Base-by-base conservation (phyloP, 2,113 vertebrate genomes). In the Trinectes maculatus region DNA sequence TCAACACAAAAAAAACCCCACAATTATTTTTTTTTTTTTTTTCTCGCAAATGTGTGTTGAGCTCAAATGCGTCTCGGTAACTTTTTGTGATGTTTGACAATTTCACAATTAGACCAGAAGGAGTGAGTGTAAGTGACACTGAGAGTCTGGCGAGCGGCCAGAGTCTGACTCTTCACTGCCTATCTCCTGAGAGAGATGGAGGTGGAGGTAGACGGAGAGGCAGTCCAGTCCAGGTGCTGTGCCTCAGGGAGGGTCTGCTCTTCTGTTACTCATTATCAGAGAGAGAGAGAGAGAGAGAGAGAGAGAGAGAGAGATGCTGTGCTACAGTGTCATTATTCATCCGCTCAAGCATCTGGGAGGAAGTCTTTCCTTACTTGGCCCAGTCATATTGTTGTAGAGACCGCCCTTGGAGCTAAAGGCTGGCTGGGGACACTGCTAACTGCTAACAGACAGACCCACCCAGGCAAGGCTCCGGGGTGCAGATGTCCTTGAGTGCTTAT, bases 221-320 rank as follows among this genome's bases (percentile, higher is more conserved):
- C 83, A 62, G 72, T 64, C 53, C 81, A 42, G 78, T 83, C 89
- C 88, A 91, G 89, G 88, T 91, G 90, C 82, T 63, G 60, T 26
- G 89, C 90, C 88, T 87, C 76, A 9, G 87, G 90, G 89, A 85
- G 80, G 78, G 74, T 83, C 72, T 68, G 77, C 85, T 87, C 83
- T 64, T 82, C 85, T 90, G 83, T 83, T 89, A 80, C 88, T 89
- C 85, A 87, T 91, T 91, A 91, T 83, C 84, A 85, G 77, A 80
- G 61, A 82, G 74, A 77, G 66, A 69, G 77, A 64, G 80, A 64
- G 44, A 66, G n/a, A 57, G 47, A 66, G 75, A 64, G 44, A 71
- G 43, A 2, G 43, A 46, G 44, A 48, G 48, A 68, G 77, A 69
- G 81, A 64, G 47, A 66, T 77, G 39, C 77, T 58, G 77, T 57